A percentile compares a stretch with the other conserved stretches of the same genome.
Conservation (phyloP, 2,888 invertebrate genomes). For the Nymphalis c-album region DNA sequence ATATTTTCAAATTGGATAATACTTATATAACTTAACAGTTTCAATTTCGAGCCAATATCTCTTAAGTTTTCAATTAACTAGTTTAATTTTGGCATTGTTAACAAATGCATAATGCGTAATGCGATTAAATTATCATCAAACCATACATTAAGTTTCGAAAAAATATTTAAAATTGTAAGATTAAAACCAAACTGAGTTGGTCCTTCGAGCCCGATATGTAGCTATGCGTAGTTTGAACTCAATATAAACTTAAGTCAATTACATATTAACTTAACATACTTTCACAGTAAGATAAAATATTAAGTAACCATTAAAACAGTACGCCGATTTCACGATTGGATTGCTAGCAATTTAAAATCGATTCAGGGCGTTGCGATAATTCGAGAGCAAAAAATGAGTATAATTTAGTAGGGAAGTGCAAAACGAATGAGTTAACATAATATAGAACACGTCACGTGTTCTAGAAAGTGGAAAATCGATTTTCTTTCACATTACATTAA, state of each 20-base stretch:
- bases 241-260: neutral
- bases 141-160: too few relatives aligned
- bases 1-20: too few relatives aligned
- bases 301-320: slow-evolving; percentile 13
- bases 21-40: too few relatives aligned
- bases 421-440: slow-evolving; percentile 25
- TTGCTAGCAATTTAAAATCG: slow-evolving; percentile 38
- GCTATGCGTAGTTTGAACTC: neutral
- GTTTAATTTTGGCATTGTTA: too few relatives aligned
- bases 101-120: too few relatives aligned
- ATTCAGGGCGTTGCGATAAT: slow-evolving; percentile 34
- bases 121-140: too few relatives aligned
- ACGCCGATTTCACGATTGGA: slow-evolving; percentile 15
- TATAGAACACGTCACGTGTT: slow-evolving; percentile 17
- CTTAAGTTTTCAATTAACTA: too few relatives aligned
- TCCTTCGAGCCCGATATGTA: neutral
- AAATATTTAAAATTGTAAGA: too few relatives aligned
- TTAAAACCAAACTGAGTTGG: neutral
- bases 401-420: slow-evolving; percentile 24
- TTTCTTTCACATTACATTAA: slow-evolving; percentile 7
- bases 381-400: slow-evolving; percentile 22
- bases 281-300: neutral
- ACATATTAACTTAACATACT: slow-evolving; percentile 3
- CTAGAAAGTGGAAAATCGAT: slow-evolving; percentile 30
- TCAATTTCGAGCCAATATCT: too few relatives aligned